phyloP scores from a whole-genome alignment of 2,888 invertebrate species.

The Oasisia sp. region DNA sequence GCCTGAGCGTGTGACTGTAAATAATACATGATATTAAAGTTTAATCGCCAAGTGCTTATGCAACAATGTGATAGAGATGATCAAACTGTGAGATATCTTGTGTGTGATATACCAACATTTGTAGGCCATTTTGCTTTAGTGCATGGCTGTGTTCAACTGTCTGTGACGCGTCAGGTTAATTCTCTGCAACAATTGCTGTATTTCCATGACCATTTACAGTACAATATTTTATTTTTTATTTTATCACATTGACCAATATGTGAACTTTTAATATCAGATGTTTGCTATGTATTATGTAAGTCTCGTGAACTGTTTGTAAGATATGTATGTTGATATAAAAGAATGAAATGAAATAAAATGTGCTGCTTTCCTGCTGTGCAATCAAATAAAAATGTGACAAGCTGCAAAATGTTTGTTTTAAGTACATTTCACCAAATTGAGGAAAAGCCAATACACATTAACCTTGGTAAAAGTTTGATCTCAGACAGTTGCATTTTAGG shows the following conservation, averaged over 20 bases:
- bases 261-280: not conserved
- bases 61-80: not conserved
- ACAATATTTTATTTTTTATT: not conserved
- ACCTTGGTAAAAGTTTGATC: too few species aligned
- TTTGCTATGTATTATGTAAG: not conserved
- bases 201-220: not conserved
- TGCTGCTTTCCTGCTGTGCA: not conserved
- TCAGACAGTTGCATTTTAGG: too few species aligned
- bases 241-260: not conserved
- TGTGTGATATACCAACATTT: not conserved
- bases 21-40: not conserved
- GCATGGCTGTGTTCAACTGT: not conserved
- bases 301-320: not conserved
- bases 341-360: not conserved
- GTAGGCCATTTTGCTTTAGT: not conserved
- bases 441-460: too few species aligned
- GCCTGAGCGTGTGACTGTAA: not conserved
- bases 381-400: not conserved
- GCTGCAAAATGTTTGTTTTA: not conserved
- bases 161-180: not conserved
- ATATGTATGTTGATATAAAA: not conserved
- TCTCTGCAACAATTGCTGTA: not conserved
- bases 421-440: not conserved
- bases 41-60: not conserved
- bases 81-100: not conserved